Percentiles rank a stretch among this genome's conserved stretches.
phyloP scores from a whole-genome alignment of 2,113 vertebrate species.

The Erythrolamprus reginae region DNA sequence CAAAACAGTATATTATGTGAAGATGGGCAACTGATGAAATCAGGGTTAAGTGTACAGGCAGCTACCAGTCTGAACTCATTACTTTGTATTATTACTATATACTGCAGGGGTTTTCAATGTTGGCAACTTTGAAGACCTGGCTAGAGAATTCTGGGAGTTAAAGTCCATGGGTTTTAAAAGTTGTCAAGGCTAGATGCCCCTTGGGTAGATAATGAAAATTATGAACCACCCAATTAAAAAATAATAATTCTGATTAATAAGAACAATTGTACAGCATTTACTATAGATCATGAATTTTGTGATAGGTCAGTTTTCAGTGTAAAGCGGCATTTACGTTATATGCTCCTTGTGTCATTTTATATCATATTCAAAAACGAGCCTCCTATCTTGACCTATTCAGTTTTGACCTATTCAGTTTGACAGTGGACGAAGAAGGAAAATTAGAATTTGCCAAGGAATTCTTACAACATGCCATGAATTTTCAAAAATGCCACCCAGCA shows the following conservation, averaged over 20 bases:
- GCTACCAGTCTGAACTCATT: not conserved
- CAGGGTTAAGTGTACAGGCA: not conserved
- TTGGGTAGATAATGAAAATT: not conserved
- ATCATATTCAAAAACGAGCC: not conserved
- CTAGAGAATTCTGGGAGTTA: not conserved
- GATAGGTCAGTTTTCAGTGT: not conserved
- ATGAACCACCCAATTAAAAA: not conserved
- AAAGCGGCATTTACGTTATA: not conserved
- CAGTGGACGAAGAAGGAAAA: not conserved
- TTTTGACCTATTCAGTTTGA: not conserved
- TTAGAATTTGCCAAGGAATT: not conserved
- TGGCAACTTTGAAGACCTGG: not conserved
- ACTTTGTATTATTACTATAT: not conserved
- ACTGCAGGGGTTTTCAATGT: not conserved
- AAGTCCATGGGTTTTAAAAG: not conserved
- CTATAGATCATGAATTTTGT: not conserved
- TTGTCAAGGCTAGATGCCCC: not conserved
- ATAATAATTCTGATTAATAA: not conserved
- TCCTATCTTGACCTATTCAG: not conserved
- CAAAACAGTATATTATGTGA: not conserved
- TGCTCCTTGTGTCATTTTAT: not conserved
- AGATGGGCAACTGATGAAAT: not conserved
- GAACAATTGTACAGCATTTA: not conserved
- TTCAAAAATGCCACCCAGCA: not conserved
- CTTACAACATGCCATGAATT: not conserved